Percentiles rank a stretch among this genome's conserved stretches.
Conservation (phyloP, 1,140 invertebrate species). For the Xylocopa sonorina region DNA sequence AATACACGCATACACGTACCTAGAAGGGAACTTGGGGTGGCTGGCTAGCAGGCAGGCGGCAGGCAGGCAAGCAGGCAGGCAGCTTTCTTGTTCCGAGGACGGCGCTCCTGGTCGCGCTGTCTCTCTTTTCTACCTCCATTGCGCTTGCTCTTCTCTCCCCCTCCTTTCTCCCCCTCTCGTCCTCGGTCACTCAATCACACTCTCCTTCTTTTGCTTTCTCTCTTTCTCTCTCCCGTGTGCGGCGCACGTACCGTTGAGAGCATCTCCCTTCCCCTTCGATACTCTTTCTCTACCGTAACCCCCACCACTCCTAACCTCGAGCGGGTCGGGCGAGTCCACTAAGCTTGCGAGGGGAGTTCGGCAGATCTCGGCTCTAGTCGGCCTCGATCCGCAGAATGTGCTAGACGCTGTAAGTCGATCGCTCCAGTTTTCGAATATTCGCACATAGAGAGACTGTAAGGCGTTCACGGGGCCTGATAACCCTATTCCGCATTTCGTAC, state of each 20-base stretch:
- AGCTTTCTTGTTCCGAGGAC: conserved; percentile 77
- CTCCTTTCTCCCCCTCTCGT: conserved; percentile 38
- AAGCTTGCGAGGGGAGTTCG: conserved; percentile 77
- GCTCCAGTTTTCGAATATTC: conserved; percentile 58
- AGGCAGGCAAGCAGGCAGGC: conserved; percentile 61
- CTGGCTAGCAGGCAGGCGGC: conserved; percentile 54
- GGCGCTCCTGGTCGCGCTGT: conserved; percentile 61
- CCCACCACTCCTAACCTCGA: conserved; percentile 60
- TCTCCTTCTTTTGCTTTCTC: conserved; percentile 49
- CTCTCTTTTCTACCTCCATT: conserved; percentile 69
- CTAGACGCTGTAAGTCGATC: conserved; percentile 70
- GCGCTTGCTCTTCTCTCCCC: conserved; percentile 55
- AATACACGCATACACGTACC: conserved; percentile 59
- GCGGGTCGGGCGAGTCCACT: conserved; percentile 80
- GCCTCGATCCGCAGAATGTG: conserved; percentile 81
- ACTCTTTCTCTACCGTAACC: conserved; percentile 60
- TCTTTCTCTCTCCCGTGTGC: conserved; percentile 16
- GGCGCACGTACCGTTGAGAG: conserved; percentile 69
- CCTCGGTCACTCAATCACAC: conserved; percentile 60
- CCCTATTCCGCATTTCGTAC: conserved; percentile 26
- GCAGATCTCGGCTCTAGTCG: conserved; percentile 79
- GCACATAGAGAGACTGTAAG: conserved; percentile 16
- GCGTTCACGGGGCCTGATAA: conserved; percentile 10
- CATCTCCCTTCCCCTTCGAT: conserved; percentile 59
- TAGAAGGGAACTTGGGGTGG: conserved; percentile 73